Evolutionary conservation across 92 coral and sea anemone genomes (phyloP), one percentile per base, ranked within the genome.

Genomic region (Parazoanthus swiftii): DNA sequence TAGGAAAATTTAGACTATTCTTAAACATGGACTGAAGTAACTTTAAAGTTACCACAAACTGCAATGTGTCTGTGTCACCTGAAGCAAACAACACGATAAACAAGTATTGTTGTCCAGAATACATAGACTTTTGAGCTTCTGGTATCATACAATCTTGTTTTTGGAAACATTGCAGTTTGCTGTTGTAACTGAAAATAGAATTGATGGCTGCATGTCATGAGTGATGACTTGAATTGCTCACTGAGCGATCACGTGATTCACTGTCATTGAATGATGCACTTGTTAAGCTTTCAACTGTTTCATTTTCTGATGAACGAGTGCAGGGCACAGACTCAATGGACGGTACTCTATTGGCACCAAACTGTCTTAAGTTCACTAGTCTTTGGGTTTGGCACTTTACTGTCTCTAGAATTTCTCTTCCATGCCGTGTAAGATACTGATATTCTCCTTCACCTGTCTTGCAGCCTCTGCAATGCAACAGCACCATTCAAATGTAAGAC

Each of bases 371-470:
- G 18, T 89, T 78, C 5, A 90, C 98, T 18, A 97, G 94, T 89
- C 95, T 95, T 88, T 93, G 98, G 75, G 99, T 97, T 88, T 95
- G 98, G 46, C 94, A 92, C 91, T 97, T 97, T 6, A 97, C 92
- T 36, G 95, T 91, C 86, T 93, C 98, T 70, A 97, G 91, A 81
- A 97, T 97, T 88, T 97, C 99, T 85, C 96, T 89, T 71, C 99
- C 99, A 81, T 91, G 98, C 13, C 98, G 95, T 20, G 99, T 92
- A 14, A 97, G 90, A 87, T 95, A 97, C 81, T 97, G 97, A 81
- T 89, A 97, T 86, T 93, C 97, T 26, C 99, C 98, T 85, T 95
- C 94, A 5, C 95, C 93, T 18, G 92, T 87, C 74, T 93, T 97
- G 74, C 98, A 97, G 58, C 95, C 96, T 81, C 99, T 95, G 91